Base-by-base conservation (phyloP, 2,113 vertebrate species). In the Engystomops pustulosus region DNA sequence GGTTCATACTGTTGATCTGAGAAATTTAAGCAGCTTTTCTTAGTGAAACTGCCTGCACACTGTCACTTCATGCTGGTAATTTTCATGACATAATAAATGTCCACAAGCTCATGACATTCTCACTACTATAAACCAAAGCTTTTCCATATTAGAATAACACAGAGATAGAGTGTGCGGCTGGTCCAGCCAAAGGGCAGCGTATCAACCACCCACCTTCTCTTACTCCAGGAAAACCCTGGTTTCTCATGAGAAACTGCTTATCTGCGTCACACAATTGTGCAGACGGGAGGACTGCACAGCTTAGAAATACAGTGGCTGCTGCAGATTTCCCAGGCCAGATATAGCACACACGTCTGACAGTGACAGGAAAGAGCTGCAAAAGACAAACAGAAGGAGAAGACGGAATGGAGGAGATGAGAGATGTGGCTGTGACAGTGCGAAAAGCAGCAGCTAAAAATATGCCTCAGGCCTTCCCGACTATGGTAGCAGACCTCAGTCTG, bases 221-320 rank as follows among this genome's bases (percentile, higher is more conserved):
- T 81, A 51, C 83, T 70, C 77, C 72, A 67, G 82, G 75, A 89
- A 88, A 87, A 86, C 84, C 81, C 85, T 23, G 82, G 88, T 91
- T 94, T 95, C 96, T 95, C 95, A 95, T 89, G 94, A 93, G 95
- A 95, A 96, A 94, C 87, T 15, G 17, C 77, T 79, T 81, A 86
- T 89, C 87, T 87, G 87, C 81, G 81, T 94, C 92, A 92, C 85
- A 49, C 79, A 84, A 74, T 88, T 86, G 77, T 89, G 89, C 84
- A 86, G 86, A 89, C 85, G 18, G 12, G 86, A 86, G 88, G 85
- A 89, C 85, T 70, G 88, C 51, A 45, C 2, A 86, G 88, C 89
- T 92, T 92, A 89, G 91, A 92, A 93, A 92, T 91, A 90, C 87
- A n/a, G 87, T 34, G 86, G 88, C 89, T 89, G 86, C 45, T 34